These are phyloP conservation scores for Bergia sp. DNA, from an alignment of 92 coral and sea anemone species.

Conservation along the genomic window DNA sequence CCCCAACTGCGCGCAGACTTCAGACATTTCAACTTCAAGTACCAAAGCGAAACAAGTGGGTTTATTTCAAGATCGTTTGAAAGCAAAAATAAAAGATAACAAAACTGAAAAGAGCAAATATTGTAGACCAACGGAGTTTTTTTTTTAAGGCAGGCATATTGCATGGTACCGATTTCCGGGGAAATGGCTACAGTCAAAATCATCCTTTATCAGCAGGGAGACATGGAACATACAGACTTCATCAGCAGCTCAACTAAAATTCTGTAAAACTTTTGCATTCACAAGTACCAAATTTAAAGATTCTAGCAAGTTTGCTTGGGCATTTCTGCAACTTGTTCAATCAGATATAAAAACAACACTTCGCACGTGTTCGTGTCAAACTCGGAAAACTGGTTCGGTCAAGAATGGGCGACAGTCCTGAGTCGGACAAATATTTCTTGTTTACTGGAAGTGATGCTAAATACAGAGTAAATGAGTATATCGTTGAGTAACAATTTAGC, in stretches of 20 bases:
- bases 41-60: neutral
- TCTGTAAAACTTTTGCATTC: neutral
- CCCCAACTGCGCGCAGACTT: neutral
- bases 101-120: neutral
- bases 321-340: neutral
- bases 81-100: neutral
- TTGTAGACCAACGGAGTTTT: neutral
- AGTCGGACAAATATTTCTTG: neutral
- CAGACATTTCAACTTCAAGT: neutral
- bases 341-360: neutral
- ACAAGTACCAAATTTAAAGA: neutral
- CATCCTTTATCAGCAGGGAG: neutral
- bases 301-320: too few species aligned
- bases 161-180: neutral
- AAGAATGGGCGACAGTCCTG: neutral
- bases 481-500: neutral
- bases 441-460: neutral
- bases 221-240: neutral
- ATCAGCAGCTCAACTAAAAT: neutral
- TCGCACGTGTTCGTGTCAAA: slow-evolving; percentile 38
- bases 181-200: neutral
- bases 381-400: slow-evolving; percentile 22
- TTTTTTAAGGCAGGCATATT: neutral
- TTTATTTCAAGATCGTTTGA: neutral
- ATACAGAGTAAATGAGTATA: neutral